phyloP scores from a whole-genome alignment of 2,797 vertebrate species.

The Vireo griseus region DNA sequence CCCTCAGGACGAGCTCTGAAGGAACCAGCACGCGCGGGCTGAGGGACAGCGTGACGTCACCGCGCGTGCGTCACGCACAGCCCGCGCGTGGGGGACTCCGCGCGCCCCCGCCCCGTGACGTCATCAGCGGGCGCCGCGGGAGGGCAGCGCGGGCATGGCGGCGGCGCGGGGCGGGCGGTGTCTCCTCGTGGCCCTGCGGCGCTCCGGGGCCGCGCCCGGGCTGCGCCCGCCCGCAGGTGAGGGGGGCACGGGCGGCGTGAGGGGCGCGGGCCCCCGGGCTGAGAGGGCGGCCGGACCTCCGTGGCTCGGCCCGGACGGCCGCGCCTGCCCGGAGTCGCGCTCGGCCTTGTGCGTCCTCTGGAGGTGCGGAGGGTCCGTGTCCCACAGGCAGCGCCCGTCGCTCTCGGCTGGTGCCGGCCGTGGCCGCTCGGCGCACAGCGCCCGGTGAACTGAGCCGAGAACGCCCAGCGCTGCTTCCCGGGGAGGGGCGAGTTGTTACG shows the following conservation, averaged over 20 bases:
- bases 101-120: background rate
- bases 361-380: background rate
- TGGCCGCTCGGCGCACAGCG: background rate
- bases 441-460: background rate
- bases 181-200: no score
- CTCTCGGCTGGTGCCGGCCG: background rate
- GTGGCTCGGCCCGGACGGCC: no score
- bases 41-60: background rate
- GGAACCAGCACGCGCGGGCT: background rate
- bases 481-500: background rate
- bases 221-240: background rate
- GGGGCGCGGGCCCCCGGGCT: background rate
- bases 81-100: background rate
- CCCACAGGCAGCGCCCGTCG: background rate
- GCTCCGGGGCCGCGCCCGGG: no score
- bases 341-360: background rate
- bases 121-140: background rate
- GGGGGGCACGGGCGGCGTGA: background rate
- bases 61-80: background rate
- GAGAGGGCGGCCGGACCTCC: background rate
- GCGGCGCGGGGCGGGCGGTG: background rate
- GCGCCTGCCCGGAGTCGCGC: background rate
- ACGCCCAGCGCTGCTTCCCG: background rate
- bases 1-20: fast-evolving
- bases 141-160: background rate